Base-by-base conservation (phyloP, 2,797 vertebrate genomes). In the Erpetoichthys calabaricus region DNA sequence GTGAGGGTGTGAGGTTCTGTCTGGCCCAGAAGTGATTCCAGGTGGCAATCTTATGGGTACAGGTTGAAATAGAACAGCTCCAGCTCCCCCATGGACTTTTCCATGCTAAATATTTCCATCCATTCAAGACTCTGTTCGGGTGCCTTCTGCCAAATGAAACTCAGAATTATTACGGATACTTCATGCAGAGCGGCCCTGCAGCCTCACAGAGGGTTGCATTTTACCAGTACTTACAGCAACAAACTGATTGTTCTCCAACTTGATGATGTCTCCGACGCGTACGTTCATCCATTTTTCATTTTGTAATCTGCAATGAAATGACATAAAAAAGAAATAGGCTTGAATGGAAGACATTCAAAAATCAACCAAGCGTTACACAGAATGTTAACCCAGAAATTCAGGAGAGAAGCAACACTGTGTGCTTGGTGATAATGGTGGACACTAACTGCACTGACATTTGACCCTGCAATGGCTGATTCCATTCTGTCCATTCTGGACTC, bases 221-320 rank as follows among this genome's bases (percentile, higher is more conserved):
- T 57, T 55, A 7, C 3, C 53, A 64, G 52, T 67, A 90, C 89
- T 89, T 75, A 92, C 91, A 67, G 88, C 76, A 63, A 91, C 85
- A 80, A 86, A 88, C 59, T 91, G 89, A 70, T 91, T 88, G 69
- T 90, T 90, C 76, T 86, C 80, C 56, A 88, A 65, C 73, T 85
- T 89, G 74, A 89, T 79, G 67, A 89, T 79, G 63, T 83, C 85
- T 59, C 85, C 87, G 6, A 87, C 84, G 66, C 70, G 79, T 56
- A 86, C 68, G 44, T 86, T 87, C 83, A 86, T 86, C 86, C 84
- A 87, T 69, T 89, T 91, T 70, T 89, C 80, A 69, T 78, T 87
- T 79, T 87, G 75, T 53, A 90, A 67, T 61, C 82, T 87, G 63
- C 50, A 5, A 65, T 62, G 62, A 45, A 59, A 7, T 6, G 44